A percentile compares a stretch with the other conserved stretches of the same genome.
Conservation (phyloP, 1,140 invertebrate species). For the Muscidifurax raptorellus region DNA sequence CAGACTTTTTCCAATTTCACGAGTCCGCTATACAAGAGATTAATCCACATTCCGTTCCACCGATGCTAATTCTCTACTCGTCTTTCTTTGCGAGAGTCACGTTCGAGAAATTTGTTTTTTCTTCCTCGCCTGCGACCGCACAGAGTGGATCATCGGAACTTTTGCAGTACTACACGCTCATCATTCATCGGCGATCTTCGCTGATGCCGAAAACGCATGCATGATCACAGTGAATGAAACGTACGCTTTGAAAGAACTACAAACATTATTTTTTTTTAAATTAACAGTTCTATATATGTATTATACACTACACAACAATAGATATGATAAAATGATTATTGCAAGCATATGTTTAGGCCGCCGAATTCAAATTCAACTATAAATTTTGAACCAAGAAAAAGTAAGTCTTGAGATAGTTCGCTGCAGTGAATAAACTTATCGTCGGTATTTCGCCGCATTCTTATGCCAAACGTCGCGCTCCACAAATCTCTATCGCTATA, state of each 20-base stretch:
- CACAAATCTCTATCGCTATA: neutral
- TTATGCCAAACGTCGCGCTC: neutral
- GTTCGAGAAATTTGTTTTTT: too few relatives aligned
- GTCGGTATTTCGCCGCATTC: neutral
- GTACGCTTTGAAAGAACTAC: neutral
- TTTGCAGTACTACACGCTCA: neutral
- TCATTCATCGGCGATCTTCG: neutral
- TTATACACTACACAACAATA: too few relatives aligned
- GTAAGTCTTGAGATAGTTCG: too few relatives aligned
- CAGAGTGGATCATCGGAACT: neutral
- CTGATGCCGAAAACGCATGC: neutral
- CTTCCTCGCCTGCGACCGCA: too few relatives aligned
- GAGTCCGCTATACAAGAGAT: neutral
- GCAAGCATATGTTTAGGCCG: neutral
- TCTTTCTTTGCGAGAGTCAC: too few relatives aligned
- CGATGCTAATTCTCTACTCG: too few relatives aligned
- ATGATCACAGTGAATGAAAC: neutral
- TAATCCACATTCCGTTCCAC: conserved; percentile 27
- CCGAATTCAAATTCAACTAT: too few relatives aligned
- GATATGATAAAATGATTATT: neutral
- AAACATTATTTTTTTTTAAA: neutral
- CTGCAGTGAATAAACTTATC: neutral
- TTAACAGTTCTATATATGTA: neutral
- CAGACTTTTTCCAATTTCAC: conserved; percentile 22
- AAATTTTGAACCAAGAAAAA: too few relatives aligned